Percentiles rank a stretch among this genome's conserved stretches.
Conservation (phyloP, 2,113 vertebrate species). For the Nibea coibor region DNA sequence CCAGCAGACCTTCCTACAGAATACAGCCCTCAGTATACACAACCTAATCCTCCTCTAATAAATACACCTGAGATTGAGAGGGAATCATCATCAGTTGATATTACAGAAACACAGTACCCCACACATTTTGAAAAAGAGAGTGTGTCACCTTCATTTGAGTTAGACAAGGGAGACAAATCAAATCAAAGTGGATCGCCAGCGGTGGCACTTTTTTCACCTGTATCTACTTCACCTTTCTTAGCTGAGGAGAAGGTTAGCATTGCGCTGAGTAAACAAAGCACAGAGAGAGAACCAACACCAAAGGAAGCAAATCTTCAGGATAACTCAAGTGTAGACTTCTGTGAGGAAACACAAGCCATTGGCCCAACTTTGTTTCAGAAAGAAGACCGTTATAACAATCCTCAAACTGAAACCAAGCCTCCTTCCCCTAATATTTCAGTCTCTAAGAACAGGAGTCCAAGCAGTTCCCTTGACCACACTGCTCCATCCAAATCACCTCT, state of each 20-base stretch:
- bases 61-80: constrained; percentile 29
- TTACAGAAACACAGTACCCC: constrained; percentile 31
- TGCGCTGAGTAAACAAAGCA: constrained; percentile 38
- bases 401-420: constrained; percentile 22
- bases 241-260: constrained; percentile 19
- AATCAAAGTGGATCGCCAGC: constrained; percentile 39
- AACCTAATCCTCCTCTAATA: constrained; percentile 17
- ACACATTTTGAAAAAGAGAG: constrained; percentile 26
- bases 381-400: constrained; percentile 30
- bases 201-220: constrained; percentile 16
- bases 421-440: constrained; percentile 45
- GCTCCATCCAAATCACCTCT: constrained; percentile 35
- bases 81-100: constrained; percentile 13
- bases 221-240: constrained; percentile 32
- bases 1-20: constrained; percentile 28
- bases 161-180: constrained; percentile 24
- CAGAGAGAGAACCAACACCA: constrained; percentile 29
- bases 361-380: background rate
- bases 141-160: constrained; percentile 33
- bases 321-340: constrained; percentile 16
- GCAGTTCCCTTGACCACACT: constrained; percentile 24
- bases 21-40: constrained; percentile 22
- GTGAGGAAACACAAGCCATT: constrained; percentile 30
- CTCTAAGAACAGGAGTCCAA: constrained; percentile 22
- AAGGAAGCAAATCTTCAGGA: constrained; percentile 28